phyloP scores from a whole-genome alignment of 2,888 invertebrate species.

The Aphodius granarius region DNA sequence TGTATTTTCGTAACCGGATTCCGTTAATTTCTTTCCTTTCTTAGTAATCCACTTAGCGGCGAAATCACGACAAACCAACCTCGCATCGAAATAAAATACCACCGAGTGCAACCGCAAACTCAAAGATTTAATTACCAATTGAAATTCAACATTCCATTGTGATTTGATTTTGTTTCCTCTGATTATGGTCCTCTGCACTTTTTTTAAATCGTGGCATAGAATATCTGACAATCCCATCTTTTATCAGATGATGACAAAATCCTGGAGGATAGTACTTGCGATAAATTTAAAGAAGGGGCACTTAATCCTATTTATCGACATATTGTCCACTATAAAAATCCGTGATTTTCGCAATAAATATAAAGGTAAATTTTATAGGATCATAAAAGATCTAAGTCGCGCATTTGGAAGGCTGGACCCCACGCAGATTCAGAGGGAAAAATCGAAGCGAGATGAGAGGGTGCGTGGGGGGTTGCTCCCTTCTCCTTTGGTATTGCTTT shows the following conservation, averaged over 20 bases:
- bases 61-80: background rate
- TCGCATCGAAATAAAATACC: background rate
- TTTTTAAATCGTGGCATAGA: background rate
- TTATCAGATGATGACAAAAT: background rate
- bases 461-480: background rate
- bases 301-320: background rate
- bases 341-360: background rate
- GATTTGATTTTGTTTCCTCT: background rate
- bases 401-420: background rate
- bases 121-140: background rate
- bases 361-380: background rate
- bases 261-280: background rate
- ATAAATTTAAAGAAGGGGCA: background rate
- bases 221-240: background rate
- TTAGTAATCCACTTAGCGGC: background rate
- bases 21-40: background rate
- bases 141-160: background rate
- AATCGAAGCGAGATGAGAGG: background rate
- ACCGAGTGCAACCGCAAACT: background rate
- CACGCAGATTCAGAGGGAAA: slow-evolving; percentile 15
- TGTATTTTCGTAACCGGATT: background rate
- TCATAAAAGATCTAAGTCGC: background rate
- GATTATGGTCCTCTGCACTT: no score
- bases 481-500: slow-evolving; percentile 16
- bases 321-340: background rate